Conservation (phyloP, 2,797 vertebrate species). For the Sebastes baramenuke region DNA sequence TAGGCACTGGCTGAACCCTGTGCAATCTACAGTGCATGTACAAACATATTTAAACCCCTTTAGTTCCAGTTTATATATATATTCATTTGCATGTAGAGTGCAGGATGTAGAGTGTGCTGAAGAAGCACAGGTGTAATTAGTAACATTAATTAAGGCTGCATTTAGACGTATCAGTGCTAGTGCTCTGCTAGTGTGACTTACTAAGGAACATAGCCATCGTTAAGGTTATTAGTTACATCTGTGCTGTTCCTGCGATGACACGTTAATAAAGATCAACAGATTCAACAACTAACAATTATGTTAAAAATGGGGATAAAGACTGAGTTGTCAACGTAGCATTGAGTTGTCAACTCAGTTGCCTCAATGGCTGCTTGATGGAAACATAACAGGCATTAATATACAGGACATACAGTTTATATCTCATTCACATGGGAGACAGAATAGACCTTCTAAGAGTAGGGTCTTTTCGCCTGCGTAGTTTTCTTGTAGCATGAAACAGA, state of each 20-base stretch:
- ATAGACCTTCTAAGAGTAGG: neutral
- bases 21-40: neutral
- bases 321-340: neutral
- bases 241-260: neutral
- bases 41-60: neutral
- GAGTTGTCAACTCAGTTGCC: neutral
- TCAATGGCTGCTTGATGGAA: neutral
- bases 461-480: neutral
- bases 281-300: neutral
- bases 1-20: neutral
- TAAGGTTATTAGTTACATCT: neutral
- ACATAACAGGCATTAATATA: neutral
- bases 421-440: neutral
- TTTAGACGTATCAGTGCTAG: neutral
- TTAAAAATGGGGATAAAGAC: rapidly evolving
- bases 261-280: neutral
- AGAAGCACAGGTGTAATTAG: neutral
- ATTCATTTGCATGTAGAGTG: neutral
- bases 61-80: neutral
- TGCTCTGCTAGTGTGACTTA: neutral
- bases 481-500: neutral
- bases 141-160: neutral
- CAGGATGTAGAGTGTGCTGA: neutral
- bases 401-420: neutral
- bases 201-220: neutral